Conservation (phyloP, 2,888 invertebrate species). For the Halictus quadricinctus region DNA sequence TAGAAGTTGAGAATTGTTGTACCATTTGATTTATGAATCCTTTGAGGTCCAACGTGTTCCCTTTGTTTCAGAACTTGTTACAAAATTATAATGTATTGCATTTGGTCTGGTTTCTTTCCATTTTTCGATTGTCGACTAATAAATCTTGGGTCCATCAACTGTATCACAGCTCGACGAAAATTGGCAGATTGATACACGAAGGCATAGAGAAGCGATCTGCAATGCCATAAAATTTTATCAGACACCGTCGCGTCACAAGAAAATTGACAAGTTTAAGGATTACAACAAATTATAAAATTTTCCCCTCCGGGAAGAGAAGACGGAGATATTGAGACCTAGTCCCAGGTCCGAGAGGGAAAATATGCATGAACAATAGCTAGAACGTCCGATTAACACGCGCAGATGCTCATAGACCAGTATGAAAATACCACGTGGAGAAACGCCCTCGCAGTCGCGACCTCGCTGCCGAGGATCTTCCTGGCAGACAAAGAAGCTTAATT, state of each 20-base stretch:
- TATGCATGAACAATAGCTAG: conserved; percentile 15
- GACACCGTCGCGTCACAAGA: not conserved
- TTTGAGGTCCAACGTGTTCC: not conserved
- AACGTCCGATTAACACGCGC: conserved; percentile 27
- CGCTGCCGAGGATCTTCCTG: not conserved
- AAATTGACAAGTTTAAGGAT: not conserved
- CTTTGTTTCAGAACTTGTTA: not conserved
- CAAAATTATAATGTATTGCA: not conserved
- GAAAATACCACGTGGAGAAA: conserved; percentile 1
- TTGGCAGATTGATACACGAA: too few species aligned
- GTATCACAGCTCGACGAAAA: too few species aligned
- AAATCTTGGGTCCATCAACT: too few species aligned
- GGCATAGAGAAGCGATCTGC: too few species aligned
- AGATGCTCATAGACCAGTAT: not conserved
- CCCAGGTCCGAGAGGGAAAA: conserved; percentile 2
- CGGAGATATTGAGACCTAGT: not conserved
- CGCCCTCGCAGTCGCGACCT: not conserved
- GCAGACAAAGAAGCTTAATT: conserved; percentile 25
- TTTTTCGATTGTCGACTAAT: too few species aligned
- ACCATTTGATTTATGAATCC: not conserved
- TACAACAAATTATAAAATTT: not conserved
- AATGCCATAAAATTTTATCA: not conserved
- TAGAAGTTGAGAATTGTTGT: not conserved
- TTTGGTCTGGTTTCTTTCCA: too few species aligned
- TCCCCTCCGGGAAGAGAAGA: not conserved